Conservation (phyloP, 2,797 vertebrate genomes). For the Nannoperca obscura region DNA sequence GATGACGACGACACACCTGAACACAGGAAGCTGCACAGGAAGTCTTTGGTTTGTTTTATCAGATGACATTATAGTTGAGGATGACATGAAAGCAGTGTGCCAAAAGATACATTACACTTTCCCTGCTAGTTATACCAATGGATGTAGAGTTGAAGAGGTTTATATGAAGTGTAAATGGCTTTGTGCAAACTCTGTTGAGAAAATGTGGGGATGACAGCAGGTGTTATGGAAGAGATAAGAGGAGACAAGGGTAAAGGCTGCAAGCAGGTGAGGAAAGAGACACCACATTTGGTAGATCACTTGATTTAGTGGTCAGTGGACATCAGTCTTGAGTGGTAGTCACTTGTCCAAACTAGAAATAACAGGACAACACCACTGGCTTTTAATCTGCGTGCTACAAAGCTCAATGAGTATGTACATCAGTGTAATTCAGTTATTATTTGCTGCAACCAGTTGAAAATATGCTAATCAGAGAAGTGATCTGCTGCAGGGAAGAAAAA, state of each 20-base stretch:
- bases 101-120: background rate
- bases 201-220: background rate
- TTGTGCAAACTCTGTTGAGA: background rate
- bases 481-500: background rate
- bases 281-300: background rate
- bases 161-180: background rate
- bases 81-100: background rate
- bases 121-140: background rate
- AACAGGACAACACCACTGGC: background rate
- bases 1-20: background rate
- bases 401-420: no score
- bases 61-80: background rate
- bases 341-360: background rate
- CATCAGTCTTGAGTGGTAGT: background rate
- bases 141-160: background rate
- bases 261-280: background rate
- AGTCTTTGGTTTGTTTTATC: background rate
- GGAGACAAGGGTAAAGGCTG: background rate
- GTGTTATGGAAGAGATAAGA: background rate
- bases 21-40: background rate
- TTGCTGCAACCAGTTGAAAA: background rate
- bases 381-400: background rate
- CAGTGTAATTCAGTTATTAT: background rate
- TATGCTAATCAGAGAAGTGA: background rate
- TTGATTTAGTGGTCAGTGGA: background rate